Evolutionary conservation across 2,888 invertebrate species (phyloP).

Genomic region (Thecocarcelia acutangulata): DNA sequence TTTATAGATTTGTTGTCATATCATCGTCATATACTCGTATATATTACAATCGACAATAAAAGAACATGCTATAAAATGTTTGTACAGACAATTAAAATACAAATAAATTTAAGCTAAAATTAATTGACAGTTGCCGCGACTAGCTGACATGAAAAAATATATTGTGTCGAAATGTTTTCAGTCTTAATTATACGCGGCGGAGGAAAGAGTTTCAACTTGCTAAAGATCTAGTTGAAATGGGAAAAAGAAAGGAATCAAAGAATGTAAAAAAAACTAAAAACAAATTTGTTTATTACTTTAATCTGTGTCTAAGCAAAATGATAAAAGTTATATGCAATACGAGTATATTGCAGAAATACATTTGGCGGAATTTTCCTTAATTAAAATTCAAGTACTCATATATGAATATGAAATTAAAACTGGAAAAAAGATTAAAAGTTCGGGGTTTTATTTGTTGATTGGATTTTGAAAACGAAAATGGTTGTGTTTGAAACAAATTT

Average conservation of each 20-base stretch:
- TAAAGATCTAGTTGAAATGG: background rate
- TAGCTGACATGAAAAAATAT: conserved; percentile 2
- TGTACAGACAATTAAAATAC: conserved; percentile 38
- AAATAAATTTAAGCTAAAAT: conserved; percentile 48
- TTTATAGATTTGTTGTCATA: conserved; percentile 48
- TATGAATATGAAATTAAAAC: background rate
- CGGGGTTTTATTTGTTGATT: background rate
- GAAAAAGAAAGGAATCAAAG: background rate
- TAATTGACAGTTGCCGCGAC: conserved; percentile 46
- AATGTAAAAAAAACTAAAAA: background rate
- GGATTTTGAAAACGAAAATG: conserved; percentile 30
- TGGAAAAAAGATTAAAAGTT: background rate
- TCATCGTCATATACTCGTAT: conserved; percentile 17
- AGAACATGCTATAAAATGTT: conserved; percentile 36
- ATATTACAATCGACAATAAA: conserved; percentile 11
- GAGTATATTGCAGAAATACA: no score
- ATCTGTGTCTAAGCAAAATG: background rate
- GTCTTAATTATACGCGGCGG: conserved; percentile 25
- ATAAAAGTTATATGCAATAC: background rate
- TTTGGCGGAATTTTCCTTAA: no score
- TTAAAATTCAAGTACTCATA: no score
- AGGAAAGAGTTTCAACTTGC: conserved; percentile 27
- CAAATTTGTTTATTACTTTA: background rate
- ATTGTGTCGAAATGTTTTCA: conserved; percentile 38
- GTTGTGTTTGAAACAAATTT: background rate